Conservation (phyloP, 2,113 vertebrate species). For the Crotalus horridus region DNA sequence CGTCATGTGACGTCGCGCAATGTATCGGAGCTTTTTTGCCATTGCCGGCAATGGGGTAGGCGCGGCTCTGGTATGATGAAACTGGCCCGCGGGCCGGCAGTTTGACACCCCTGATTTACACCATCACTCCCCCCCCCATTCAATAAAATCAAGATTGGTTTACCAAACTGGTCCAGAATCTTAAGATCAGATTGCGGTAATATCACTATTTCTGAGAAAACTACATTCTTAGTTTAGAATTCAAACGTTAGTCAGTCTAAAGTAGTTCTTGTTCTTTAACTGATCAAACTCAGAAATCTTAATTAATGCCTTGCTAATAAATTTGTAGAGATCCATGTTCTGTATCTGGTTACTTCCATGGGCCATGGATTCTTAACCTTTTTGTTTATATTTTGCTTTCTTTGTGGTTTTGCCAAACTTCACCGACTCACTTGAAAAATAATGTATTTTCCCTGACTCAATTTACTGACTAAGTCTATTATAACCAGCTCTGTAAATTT, state of each 20-base stretch:
- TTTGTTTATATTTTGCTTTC: background rate
- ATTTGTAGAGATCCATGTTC: background rate
- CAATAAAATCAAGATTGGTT: background rate
- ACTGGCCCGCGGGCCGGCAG: too few relatives aligned
- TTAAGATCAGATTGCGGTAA: conserved; percentile 26
- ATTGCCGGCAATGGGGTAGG: too few relatives aligned
- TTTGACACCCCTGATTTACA: background rate
- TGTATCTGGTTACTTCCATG: background rate
- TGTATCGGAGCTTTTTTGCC: too few relatives aligned
- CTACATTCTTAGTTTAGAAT: conserved; percentile 35
- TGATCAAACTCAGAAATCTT: background rate
- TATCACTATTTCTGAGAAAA: conserved; percentile 45
- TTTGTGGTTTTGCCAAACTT: background rate
- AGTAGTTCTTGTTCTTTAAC: background rate
- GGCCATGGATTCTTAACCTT: background rate
- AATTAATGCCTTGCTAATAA: background rate
- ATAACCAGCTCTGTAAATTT: background rate
- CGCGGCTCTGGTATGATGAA: too few relatives aligned
- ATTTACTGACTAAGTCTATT: background rate
- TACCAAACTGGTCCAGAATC: background rate
- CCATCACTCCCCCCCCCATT: conserved; percentile 19
- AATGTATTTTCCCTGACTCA: background rate
- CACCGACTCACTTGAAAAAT: background rate
- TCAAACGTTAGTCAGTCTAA: conserved; percentile 48
- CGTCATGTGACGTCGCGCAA: too few relatives aligned